Conservation (phyloP, 30 jellyfish, hydroid and myxozoan genomes). For the Aurelia sp. region DNA sequence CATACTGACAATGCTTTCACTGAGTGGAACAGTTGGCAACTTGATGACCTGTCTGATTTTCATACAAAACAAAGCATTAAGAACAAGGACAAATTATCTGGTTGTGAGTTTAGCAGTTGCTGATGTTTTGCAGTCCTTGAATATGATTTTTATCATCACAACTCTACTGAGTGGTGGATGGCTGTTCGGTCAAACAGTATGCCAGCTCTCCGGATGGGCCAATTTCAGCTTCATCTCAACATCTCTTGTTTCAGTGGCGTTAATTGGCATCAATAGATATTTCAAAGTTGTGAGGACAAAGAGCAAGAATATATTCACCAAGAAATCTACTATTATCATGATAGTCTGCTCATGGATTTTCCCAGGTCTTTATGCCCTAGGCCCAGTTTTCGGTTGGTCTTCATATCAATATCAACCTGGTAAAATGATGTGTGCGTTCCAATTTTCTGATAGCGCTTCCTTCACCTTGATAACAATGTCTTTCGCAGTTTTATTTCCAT, state of each 20-base stretch:
- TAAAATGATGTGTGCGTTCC: conserved; percentile 68
- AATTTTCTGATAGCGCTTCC: conserved; percentile 40
- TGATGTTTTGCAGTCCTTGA: conserved; percentile 60
- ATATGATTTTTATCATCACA: conserved; percentile 33
- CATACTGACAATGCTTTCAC: conserved; percentile 8
- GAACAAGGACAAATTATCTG: conserved; percentile 50
- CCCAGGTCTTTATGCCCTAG: conserved; percentile 27
- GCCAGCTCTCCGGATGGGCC: conserved; percentile 74
- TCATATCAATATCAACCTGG: conserved; percentile 63
- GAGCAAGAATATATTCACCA: not conserved
- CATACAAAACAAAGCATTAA: conserved; percentile 27
- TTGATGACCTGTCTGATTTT: conserved; percentile 41
- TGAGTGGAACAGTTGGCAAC: conserved; percentile 64
- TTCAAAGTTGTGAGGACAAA: conserved; percentile 36
- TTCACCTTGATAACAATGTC: conserved; percentile 17
- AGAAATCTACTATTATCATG: not conserved
- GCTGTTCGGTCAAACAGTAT: conserved; percentile 43
- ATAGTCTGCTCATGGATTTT: conserved; percentile 25
- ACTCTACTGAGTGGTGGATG: conserved; percentile 45
- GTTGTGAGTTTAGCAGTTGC: conserved; percentile 67
- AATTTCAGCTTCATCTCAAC: conserved; percentile 51
- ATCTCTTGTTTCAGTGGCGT: conserved; percentile 46
- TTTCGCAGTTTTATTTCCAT: conserved; percentile 30
- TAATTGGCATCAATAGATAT: conserved; percentile 54
- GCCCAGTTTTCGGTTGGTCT: conserved; percentile 79